Evolutionary conservation across 2,888 invertebrate species (phyloP).

Genomic region (Sinopyrophorus schimmeli): DNA sequence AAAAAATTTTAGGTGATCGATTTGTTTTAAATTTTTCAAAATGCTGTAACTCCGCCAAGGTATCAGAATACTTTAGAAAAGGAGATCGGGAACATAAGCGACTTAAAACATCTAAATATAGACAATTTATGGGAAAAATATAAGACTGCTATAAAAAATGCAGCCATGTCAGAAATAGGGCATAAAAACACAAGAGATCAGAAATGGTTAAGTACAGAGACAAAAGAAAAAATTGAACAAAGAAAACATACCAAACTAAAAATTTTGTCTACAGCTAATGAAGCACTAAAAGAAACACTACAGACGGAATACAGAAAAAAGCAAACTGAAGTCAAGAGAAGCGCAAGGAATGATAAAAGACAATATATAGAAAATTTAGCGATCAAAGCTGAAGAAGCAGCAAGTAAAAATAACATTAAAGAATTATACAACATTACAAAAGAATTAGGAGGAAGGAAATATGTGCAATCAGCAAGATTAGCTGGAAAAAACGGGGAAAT

Average conservation of each 20-base stretch:
- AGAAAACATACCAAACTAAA: no score
- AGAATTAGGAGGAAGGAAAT: constrained; percentile 2
- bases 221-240: constrained; percentile 6
- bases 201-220: constrained; percentile 4
- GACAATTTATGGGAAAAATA: constrained; percentile 4
- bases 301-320: constrained; percentile 2
- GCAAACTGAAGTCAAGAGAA: constrained; percentile 4
- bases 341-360: constrained; percentile 5
- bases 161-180: constrained; percentile 4
- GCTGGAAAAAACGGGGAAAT: constrained; percentile 3
- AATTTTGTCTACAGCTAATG: constrained; percentile 5
- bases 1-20: no score
- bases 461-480: constrained; percentile 3
- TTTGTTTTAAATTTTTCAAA: no score
- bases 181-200: constrained; percentile 3
- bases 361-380: constrained; percentile 5
- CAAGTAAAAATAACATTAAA: constrained; percentile 4
- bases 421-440: constrained; percentile 1
- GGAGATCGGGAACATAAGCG: no score
- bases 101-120: no score
- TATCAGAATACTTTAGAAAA: no score
- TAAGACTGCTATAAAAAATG: constrained; percentile 3
- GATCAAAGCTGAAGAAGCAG: constrained; percentile 3
- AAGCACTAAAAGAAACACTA: constrained; percentile 1
- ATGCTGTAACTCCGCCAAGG: no score